phyloP scores from a whole-genome alignment of 92 coral and sea anemone species.

The Parazoanthus atlanticus region DNA sequence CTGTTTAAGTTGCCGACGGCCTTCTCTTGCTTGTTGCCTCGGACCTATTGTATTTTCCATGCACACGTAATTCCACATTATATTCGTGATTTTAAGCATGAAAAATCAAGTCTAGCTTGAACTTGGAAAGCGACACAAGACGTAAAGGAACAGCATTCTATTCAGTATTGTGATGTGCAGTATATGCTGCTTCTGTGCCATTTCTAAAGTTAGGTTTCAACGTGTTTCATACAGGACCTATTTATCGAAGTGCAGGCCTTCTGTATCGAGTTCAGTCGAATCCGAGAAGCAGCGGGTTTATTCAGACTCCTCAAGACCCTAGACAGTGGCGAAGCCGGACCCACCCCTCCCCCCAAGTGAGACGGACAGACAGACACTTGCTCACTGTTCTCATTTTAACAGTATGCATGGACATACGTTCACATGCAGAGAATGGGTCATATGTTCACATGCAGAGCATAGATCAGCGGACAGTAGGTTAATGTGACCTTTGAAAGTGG shows the following conservation, averaged over 20 bases:
- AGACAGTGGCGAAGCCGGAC: constrained; percentile 82
- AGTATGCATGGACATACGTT: not conserved
- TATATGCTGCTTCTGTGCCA: not conserved
- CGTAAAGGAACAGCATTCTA: not conserved
- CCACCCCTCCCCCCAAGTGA: constrained; percentile 60
- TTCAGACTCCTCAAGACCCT: constrained; percentile 92
- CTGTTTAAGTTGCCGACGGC: not conserved
- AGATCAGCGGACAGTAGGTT: not conserved
- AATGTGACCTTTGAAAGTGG: not conserved
- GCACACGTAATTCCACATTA: not conserved
- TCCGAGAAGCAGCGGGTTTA: constrained; percentile 94
- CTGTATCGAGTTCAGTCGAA: constrained; percentile 98
- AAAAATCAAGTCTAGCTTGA: too few species aligned
- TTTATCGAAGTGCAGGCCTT: constrained; percentile 98
- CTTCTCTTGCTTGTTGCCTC: not conserved
- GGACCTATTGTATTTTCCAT: not conserved
- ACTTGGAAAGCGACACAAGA: not conserved
- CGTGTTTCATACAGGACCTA: constrained; percentile 72
- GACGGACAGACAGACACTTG: not conserved
- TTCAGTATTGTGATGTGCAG: not conserved
- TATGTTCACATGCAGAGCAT: not conserved
- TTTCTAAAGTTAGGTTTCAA: not conserved
- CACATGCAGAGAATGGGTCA: too few species aligned
- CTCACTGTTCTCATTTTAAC: not conserved
- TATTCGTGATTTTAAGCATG: not conserved